phyloP scores from a whole-genome alignment of 2,797 vertebrate genomes.

The Acanthurus tractus region DNA sequence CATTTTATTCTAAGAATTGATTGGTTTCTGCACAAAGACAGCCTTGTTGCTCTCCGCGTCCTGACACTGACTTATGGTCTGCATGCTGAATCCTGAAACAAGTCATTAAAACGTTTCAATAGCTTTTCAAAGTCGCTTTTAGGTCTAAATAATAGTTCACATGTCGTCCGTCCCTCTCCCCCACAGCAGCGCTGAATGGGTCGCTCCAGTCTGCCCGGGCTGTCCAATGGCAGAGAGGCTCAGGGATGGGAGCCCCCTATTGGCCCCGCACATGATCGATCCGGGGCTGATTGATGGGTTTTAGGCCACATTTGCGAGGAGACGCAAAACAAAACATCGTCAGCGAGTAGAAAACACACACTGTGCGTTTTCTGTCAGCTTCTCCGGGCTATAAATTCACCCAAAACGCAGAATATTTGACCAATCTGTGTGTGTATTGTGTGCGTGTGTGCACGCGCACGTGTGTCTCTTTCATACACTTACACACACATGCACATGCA shows the following conservation, averaged over 20 bases:
- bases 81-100: neutral
- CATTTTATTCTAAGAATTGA: neutral
- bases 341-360: slow-evolving; percentile 40
- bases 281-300: slow-evolving; percentile 90
- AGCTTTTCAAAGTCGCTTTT: slow-evolving; percentile 13
- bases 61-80: neutral
- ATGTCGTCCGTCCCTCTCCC: slow-evolving; percentile 71
- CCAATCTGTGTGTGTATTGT: neutral
- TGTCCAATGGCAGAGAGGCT: slow-evolving; percentile 87
- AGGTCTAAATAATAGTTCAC: slow-evolving; percentile 26
- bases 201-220: slow-evolving; percentile 88
- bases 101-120: neutral
- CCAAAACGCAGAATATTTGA: slow-evolving; percentile 40
- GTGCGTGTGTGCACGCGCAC: neutral
- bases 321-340: slow-evolving; percentile 66
- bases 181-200: slow-evolving; percentile 86
- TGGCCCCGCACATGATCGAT: slow-evolving; percentile 90
- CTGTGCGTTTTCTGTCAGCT: slow-evolving; percentile 35
- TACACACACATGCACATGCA: slow-evolving; percentile 8
- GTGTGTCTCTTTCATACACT: neutral
- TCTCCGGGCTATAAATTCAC: slow-evolving; percentile 12
- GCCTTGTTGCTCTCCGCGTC: neutral
- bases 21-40: neutral
- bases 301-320: slow-evolving; percentile 85
- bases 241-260: slow-evolving; percentile 84